Evolutionary conservation across 2,888 invertebrate species (phyloP).

Genomic region (Acanthosepion esculentum): DNA sequence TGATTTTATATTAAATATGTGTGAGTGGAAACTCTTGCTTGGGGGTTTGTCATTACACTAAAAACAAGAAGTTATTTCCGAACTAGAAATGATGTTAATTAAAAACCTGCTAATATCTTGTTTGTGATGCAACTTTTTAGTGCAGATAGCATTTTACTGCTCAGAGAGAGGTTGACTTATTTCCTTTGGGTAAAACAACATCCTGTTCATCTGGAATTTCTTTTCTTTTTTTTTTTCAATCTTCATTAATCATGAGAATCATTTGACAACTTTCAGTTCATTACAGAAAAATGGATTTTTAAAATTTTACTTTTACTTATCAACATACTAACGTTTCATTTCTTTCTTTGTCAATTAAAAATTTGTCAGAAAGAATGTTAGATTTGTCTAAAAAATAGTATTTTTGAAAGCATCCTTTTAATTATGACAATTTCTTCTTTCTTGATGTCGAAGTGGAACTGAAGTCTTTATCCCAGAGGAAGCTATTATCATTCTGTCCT

Average conservation of each 20-base stretch:
- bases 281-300: conserved; percentile 16
- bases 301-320: conserved; percentile 4
- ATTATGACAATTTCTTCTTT: too few species aligned
- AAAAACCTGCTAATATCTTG: conserved; percentile 33
- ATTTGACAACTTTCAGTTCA: conserved; percentile 10
- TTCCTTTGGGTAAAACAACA: conserved; percentile 33
- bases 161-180: conserved; percentile 1
- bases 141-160: conserved; percentile 12
- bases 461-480: too few species aligned
- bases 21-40: conserved; percentile 8
- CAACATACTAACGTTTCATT: too few species aligned
- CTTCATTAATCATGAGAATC: neutral
- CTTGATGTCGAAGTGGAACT: too few species aligned
- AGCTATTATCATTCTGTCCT: too few species aligned
- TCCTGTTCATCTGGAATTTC: conserved; percentile 33
- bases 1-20: conserved; percentile 33
- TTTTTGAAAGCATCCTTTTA: too few species aligned
- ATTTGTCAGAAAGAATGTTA: too few species aligned
- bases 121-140: conserved; percentile 17
- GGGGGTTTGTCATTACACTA: conserved; percentile 7
- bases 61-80: conserved; percentile 33
- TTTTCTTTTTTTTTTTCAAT: neutral
- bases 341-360: too few species aligned
- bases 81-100: conserved; percentile 20
- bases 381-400: too few species aligned